Evolutionary conservation across 1,140 invertebrate genomes (phyloP).

Genomic region (Bombus superbus): DNA sequence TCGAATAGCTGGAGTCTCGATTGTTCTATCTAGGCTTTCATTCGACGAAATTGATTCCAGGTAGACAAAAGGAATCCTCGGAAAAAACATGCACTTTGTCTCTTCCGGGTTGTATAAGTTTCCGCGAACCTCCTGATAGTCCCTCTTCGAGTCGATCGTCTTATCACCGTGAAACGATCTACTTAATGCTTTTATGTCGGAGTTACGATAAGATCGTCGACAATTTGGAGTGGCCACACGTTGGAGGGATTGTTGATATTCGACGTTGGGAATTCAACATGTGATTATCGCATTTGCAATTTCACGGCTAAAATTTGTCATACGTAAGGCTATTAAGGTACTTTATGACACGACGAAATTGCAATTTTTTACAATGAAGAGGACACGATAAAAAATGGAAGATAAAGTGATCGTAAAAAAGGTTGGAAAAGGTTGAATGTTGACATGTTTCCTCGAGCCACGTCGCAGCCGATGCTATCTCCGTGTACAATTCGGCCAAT

Average conservation of each 20-base stretch:
- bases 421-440: neutral
- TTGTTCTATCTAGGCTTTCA: neutral
- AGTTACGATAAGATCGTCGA: slow-evolving; percentile 58
- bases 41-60: slow-evolving; percentile 10
- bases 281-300: neutral
- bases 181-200: slow-evolving; percentile 65
- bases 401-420: too few relatives aligned
- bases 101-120: neutral
- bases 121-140: slow-evolving; percentile 24
- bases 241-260: neutral
- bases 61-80: neutral
- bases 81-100: neutral
- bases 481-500: slow-evolving; percentile 7
- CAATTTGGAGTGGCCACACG: neutral
- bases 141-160: neutral
- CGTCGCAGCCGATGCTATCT: slow-evolving; percentile 1
- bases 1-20: neutral
- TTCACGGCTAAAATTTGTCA: neutral
- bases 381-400: too few relatives aligned
- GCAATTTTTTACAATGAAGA: neutral
- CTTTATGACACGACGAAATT: neutral
- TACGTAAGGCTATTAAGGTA: neutral
- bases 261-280: neutral
- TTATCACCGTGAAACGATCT: slow-evolving; percentile 60
- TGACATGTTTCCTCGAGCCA: neutral